Conservation (phyloP, 2,113 vertebrate genomes). For the Chamaea fasciata region DNA sequence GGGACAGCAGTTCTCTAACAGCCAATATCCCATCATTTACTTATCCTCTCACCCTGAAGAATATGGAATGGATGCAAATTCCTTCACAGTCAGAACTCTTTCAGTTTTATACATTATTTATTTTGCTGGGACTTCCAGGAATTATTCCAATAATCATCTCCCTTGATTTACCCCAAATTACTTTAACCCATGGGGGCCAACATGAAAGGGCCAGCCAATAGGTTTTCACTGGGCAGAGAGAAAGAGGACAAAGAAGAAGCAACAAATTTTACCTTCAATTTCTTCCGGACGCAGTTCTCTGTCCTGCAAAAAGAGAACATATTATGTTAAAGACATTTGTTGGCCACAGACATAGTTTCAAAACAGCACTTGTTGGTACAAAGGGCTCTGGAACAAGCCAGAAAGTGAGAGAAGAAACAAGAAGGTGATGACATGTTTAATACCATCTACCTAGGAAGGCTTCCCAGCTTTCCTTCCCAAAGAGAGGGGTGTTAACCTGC, state of each 20-base stretch:
- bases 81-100: neutral
- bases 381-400: conserved; percentile 6
- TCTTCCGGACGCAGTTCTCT: conserved; percentile 93
- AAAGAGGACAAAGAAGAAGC: neutral
- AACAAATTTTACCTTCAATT: conserved; percentile 85
- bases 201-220: neutral
- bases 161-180: neutral
- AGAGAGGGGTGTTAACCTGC: neutral
- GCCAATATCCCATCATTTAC: neutral
- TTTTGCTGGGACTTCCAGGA: neutral
- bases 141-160: neutral
- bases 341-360: neutral
- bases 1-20: neutral
- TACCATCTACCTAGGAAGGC: conserved; percentile 25
- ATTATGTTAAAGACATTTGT: neutral
- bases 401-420: conserved; percentile 57
- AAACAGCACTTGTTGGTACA: neutral
- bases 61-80: neutral
- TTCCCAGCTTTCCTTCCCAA: neutral
- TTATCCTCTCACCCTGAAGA: neutral
- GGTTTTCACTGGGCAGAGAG: neutral
- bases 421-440: conserved; percentile 68
- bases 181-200: neutral
- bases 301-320: conserved; percentile 80
- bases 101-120: neutral